Conservation (phyloP, 2,888 invertebrate species). For the Parascotia fuliginaria region DNA sequence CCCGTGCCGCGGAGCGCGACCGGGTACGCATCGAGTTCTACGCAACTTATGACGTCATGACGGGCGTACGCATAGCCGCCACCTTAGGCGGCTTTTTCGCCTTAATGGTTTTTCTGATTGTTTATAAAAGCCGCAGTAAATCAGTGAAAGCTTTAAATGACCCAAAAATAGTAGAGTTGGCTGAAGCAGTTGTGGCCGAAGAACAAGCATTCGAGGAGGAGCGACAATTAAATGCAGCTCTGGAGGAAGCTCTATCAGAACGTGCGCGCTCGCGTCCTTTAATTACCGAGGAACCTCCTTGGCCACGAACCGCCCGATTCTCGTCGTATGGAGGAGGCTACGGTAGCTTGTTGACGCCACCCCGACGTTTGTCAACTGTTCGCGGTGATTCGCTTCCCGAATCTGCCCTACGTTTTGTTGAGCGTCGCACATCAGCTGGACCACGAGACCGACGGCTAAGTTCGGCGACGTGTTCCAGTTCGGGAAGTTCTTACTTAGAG, state of each 20-base stretch:
- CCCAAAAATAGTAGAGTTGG: constrained; percentile 92
- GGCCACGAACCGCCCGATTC: constrained; percentile 75
- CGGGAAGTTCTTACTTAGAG: constrained; percentile 93
- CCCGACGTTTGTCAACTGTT: constrained; percentile 86
- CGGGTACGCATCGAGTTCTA: constrained; percentile 93
- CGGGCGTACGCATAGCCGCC: constrained; percentile 95
- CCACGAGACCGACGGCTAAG: constrained; percentile 88
- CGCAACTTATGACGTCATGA: constrained; percentile 97
- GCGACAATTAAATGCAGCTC: constrained; percentile 89
- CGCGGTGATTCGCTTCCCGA: constrained; percentile 87
- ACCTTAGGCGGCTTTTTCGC: constrained; percentile 96
- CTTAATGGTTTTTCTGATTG: constrained; percentile 95
- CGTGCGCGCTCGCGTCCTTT: constrained; percentile 84
- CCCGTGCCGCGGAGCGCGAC: constrained; percentile 86
- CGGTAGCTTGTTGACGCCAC: constrained; percentile 90
- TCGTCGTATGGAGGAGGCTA: constrained; percentile 87
- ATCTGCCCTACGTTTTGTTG: constrained; percentile 82
- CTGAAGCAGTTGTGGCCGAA: constrained; percentile 90
- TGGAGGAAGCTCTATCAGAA: constrained; percentile 87
- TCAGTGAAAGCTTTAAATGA: constrained; percentile 91
- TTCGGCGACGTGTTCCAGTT: constrained; percentile 94
- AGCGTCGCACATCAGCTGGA: constrained; percentile 80
- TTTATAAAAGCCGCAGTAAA: constrained; percentile 95
- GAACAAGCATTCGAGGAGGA: constrained; percentile 90
- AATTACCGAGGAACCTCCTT: constrained; percentile 88